phyloP scores from a whole-genome alignment of 2,113 vertebrate species.

The Sceloporus tristichus region DNA sequence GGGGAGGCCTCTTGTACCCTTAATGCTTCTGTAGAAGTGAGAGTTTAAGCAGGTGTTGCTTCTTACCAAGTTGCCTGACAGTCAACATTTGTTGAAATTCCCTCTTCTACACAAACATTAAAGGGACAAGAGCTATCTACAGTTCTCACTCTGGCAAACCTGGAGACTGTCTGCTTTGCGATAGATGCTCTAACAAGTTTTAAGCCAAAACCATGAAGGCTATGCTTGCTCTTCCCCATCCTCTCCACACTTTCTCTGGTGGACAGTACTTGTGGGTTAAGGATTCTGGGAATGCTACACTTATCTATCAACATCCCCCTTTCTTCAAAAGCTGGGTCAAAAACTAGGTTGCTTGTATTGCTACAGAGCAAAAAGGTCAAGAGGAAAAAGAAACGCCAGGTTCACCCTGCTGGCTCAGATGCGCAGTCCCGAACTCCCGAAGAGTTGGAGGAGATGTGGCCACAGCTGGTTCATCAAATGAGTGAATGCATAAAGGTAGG shows the following conservation, averaged over 20 bases:
- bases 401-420: fast-evolving
- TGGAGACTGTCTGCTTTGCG: no score
- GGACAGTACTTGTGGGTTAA: not conserved
- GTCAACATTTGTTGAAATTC: no score
- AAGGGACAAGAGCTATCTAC: no score
- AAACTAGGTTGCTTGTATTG: not conserved
- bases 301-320: not conserved
- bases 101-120: no score
- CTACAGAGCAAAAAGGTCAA: slow-evolving; percentile 82
- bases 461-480: slow-evolving; percentile 82
- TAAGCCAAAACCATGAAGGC: not conserved
- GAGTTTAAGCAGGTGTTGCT: no score
- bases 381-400: slow-evolving; percentile 76
- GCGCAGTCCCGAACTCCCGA: slow-evolving; percentile 52
- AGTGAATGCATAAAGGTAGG: slow-evolving; percentile 72
- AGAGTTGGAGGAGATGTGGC: slow-evolving; percentile 85
- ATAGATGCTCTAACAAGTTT: not conserved
- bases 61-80: no score
- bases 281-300: not conserved
- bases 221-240: not conserved
- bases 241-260: no score
- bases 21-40: no score
- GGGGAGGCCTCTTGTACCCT: no score
- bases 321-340: not conserved
- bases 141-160: no score